Conservation (phyloP, 1,140 invertebrate genomes). For the Araneus ventricosus region DNA sequence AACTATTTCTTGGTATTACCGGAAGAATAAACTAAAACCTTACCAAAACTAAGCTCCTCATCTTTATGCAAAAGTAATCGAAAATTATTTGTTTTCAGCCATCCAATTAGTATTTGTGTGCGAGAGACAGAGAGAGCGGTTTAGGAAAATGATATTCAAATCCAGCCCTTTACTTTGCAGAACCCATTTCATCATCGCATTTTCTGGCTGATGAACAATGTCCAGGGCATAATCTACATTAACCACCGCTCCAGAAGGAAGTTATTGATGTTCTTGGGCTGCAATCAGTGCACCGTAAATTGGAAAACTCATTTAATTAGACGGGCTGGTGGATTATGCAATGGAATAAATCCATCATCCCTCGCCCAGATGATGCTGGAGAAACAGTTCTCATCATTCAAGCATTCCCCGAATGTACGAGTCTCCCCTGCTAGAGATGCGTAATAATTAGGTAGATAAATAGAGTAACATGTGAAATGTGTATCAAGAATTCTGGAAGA, state of each 20-base stretch:
- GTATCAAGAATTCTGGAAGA: neutral
- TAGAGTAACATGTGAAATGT: conserved; percentile 1
- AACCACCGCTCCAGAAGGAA: neutral
- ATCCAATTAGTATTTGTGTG: too few species aligned
- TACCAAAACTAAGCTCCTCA: too few species aligned
- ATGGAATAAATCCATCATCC: conserved; percentile 67
- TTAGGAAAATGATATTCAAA: neutral
- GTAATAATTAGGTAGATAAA: conserved; percentile 25
- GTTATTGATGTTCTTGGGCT: conserved; percentile 68
- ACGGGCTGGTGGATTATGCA: conserved; percentile 53
- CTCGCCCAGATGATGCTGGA: neutral
- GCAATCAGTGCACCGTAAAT: conserved; percentile 69
- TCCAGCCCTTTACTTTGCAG: neutral
- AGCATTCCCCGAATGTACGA: neutral
- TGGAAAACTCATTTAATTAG: conserved; percentile 74
- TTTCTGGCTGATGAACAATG: conserved; percentile 54
- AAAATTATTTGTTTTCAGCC: too few species aligned
- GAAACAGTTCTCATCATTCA: conserved; percentile 24
- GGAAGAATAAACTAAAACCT: too few species aligned
- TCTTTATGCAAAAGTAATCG: too few species aligned
- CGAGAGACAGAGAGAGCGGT: too few species aligned
- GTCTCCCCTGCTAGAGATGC: neutral
- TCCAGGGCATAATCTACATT: conserved; percentile 47
- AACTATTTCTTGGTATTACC: too few species aligned
- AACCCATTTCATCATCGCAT: conserved; percentile 51